Conservation (phyloP, 2,888 invertebrate species). For the Thysanoteuthis rhombus region DNA sequence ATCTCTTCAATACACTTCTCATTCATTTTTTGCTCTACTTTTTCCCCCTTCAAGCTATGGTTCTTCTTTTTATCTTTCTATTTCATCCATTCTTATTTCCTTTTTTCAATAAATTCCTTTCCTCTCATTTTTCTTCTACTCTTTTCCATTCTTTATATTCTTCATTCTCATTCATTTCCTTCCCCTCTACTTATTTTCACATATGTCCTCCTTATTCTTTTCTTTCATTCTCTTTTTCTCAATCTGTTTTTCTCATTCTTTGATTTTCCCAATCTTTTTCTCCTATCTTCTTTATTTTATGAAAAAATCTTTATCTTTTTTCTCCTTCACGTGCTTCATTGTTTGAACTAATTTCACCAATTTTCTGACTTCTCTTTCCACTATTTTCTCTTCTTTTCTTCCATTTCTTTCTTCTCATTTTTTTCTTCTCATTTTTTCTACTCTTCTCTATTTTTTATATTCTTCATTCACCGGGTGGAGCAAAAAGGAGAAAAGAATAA, state of each 20-base stretch:
- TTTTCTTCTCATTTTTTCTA: neutral
- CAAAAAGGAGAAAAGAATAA: no score
- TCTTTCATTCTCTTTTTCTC: neutral
- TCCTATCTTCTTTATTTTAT: neutral
- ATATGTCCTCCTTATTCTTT: neutral
- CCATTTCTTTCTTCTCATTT: neutral
- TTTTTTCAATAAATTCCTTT: neutral
- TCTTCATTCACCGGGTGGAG: no score
- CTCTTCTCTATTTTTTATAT: no score
- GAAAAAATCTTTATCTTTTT: neutral
- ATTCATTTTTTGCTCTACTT: neutral
- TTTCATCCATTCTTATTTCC: neutral
- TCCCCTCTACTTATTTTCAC: neutral
- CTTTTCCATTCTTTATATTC: neutral
- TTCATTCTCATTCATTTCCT: neutral
- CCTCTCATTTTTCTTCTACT: neutral
- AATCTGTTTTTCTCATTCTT: neutral
- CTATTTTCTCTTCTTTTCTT: neutral
- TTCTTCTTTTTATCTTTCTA: neutral
- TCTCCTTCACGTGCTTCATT: neutral
- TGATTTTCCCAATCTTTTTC: neutral
- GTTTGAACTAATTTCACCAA: no score
- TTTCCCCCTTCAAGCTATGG: neutral
- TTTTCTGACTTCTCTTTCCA: neutral
- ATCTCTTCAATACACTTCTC: neutral